phyloP scores from a whole-genome alignment of 2,797 vertebrate species.

The Euthynnus affinis region DNA sequence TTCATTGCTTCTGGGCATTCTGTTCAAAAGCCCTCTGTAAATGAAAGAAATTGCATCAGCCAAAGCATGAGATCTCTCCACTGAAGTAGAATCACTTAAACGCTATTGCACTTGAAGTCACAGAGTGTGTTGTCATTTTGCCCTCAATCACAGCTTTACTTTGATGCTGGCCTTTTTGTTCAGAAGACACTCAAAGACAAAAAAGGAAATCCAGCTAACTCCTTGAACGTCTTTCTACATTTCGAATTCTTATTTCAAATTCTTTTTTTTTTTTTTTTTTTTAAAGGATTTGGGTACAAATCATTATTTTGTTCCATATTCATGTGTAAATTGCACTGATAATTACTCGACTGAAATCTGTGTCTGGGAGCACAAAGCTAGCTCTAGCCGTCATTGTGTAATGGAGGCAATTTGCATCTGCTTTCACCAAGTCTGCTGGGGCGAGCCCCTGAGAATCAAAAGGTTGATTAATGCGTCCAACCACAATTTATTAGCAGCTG shows the following conservation, averaged over 20 bases:
- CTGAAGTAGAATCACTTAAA: constrained; percentile 52
- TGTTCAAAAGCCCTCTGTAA: constrained; percentile 55
- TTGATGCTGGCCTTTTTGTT: constrained; percentile 46
- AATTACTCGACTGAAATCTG: constrained; percentile 75
- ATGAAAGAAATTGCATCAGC: constrained; percentile 62
- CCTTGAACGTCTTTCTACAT: constrained; percentile 37
- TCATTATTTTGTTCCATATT: constrained; percentile 54
- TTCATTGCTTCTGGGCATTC: constrained; percentile 51
- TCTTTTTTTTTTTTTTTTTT: constrained; percentile 18
- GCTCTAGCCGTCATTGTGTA: constrained; percentile 68
- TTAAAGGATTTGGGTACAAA: constrained; percentile 36
- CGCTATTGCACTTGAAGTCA: constrained; percentile 49
- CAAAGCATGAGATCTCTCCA: constrained; percentile 43
- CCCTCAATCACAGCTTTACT: constrained; percentile 56
- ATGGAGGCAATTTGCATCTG: constrained; percentile 81
- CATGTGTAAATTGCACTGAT: constrained; percentile 66
- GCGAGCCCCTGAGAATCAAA: constrained; percentile 74
- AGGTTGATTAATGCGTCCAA: constrained; percentile 81
- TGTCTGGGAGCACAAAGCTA: constrained; percentile 66
- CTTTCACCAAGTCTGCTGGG: constrained; percentile 63
- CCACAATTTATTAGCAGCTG: constrained; percentile 78
- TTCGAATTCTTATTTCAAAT: constrained; percentile 52
- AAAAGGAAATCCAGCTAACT: constrained; percentile 8
- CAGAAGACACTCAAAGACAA: constrained; percentile 39
- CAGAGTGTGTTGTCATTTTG: constrained; percentile 58